phyloP scores from a whole-genome alignment of 2,888 invertebrate species.

The Linnaemya vulpina region DNA sequence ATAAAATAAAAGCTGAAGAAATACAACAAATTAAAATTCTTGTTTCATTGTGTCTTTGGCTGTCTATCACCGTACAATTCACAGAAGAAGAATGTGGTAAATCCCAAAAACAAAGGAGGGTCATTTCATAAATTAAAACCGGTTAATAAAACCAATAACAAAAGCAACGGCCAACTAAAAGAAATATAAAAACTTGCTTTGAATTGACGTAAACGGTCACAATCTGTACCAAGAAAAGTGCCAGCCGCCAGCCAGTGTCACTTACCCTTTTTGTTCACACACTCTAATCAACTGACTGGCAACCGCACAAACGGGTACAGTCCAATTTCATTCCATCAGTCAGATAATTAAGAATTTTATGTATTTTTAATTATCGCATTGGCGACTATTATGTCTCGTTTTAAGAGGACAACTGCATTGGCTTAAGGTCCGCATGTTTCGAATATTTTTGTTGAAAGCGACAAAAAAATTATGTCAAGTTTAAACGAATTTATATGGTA shows the following conservation, averaged over 20 bases:
- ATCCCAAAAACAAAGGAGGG: conserved; percentile 48
- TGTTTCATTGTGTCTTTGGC: neutral
- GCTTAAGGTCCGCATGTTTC: conserved; percentile 17
- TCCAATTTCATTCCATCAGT: conserved; percentile 27
- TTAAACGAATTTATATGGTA: neutral
- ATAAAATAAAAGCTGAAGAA: neutral
- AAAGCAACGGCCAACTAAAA: neutral
- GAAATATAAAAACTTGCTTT: conserved; percentile 40
- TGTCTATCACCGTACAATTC: neutral
- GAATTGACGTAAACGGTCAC: conserved; percentile 54
- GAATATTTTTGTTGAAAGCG: conserved; percentile 10
- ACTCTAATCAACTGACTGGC: neutral
- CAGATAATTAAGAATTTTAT: conserved; percentile 28
- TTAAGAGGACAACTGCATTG: neutral
- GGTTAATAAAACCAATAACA: conserved; percentile 41
- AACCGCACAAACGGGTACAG: neutral
- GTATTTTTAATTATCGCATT: neutral
- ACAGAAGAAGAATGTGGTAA: conserved; percentile 55
- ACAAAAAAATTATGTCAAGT: conserved; percentile 1
- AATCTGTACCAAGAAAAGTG: conserved; percentile 16
- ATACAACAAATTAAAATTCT: neutral
- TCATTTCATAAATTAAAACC: conserved; percentile 35
- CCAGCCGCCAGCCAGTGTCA: neutral
- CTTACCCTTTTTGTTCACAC: neutral
- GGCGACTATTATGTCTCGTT: conserved; percentile 14